Percentiles rank a stretch among this genome's conserved stretches.
Conservation (phyloP, 2,888 invertebrate species). For the Cerceris ruficornis region DNA sequence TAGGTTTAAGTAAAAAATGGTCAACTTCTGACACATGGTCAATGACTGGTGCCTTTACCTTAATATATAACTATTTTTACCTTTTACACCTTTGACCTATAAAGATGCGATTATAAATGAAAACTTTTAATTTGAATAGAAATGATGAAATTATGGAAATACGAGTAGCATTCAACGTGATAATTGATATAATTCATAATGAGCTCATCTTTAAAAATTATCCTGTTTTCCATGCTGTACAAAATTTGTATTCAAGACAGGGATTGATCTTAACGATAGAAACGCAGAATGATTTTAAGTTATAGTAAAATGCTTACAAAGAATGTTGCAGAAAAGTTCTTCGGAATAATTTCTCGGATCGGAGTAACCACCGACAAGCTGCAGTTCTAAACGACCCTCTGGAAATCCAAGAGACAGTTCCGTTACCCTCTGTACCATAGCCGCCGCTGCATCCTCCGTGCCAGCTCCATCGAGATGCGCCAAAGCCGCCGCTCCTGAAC, state of each 20-base stretch:
- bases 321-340: slow-evolving; percentile 93
- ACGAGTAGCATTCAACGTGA: too few species aligned
- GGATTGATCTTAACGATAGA: not conserved
- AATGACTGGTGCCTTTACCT: too few species aligned
- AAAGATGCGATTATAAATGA: too few species aligned
- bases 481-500: slow-evolving; percentile 93
- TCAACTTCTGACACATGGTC: too few species aligned
- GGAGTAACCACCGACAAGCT: slow-evolving; percentile 95
- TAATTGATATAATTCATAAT: too few species aligned
- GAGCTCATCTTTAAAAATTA: too few species aligned
- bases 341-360: slow-evolving; percentile 94
- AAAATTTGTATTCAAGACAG: not conserved
- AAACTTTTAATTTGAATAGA: too few species aligned
- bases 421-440: slow-evolving; percentile 93
- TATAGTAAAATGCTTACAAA: slow-evolving; percentile 86
- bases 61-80: too few species aligned
- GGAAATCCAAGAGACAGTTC: slow-evolving; percentile 93
- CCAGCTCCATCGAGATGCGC: slow-evolving; percentile 94
- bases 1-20: too few species aligned
- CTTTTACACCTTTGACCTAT: too few species aligned
- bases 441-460: slow-evolving; percentile 91
- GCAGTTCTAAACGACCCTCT: slow-evolving; percentile 94
- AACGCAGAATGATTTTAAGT: not conserved
- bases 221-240: too few species aligned
- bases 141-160: too few species aligned